Evolutionary conservation across 2,797 vertebrate genomes (phyloP).

Genomic region (Merluccius polli): DNA sequence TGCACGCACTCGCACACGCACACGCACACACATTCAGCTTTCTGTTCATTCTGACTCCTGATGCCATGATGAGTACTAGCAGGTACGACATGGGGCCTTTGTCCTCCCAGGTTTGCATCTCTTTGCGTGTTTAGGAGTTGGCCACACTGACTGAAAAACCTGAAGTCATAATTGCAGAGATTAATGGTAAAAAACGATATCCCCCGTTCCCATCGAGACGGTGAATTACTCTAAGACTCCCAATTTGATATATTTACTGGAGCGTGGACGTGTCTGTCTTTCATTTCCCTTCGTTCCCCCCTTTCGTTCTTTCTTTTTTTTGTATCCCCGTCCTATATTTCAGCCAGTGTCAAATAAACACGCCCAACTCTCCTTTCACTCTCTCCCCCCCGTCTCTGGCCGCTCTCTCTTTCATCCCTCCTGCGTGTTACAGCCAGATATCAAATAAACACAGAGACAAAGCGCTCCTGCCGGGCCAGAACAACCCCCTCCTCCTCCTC

Average conservation of each 20-base stretch:
- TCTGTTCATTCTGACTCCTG: background rate
- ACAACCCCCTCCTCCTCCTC: background rate
- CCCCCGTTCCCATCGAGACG: constrained; percentile 26
- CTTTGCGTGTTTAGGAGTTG: constrained; percentile 39
- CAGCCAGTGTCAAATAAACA: constrained; percentile 53
- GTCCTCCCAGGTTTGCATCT: constrained; percentile 17
- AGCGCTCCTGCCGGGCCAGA: constrained; percentile 35
- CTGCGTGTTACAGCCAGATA: constrained; percentile 30
- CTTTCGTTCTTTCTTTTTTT: background rate
- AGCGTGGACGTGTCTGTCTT: constrained; percentile 42
- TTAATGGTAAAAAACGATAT: constrained; percentile 30
- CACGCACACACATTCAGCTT: background rate
- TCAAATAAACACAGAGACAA: constrained; percentile 54
- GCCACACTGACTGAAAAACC: constrained; percentile 15
- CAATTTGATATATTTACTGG: constrained; percentile 40
- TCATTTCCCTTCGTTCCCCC: constrained; percentile 26
- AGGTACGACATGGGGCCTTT: too few species aligned
- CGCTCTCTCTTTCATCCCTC: constrained; percentile 35
- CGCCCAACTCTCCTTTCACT: constrained; percentile 37
- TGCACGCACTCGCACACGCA: constrained; percentile 3
- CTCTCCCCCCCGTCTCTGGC: background rate
- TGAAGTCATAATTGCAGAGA: constrained; percentile 40
- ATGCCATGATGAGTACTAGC: too few species aligned
- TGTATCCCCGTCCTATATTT: constrained; percentile 19
- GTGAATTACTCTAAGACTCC: constrained; percentile 43